These are phyloP conservation scores for Dendrocincla tyrannina DNA, from an alignment of 2,797 vertebrate species.

Conservation along the genomic window DNA sequence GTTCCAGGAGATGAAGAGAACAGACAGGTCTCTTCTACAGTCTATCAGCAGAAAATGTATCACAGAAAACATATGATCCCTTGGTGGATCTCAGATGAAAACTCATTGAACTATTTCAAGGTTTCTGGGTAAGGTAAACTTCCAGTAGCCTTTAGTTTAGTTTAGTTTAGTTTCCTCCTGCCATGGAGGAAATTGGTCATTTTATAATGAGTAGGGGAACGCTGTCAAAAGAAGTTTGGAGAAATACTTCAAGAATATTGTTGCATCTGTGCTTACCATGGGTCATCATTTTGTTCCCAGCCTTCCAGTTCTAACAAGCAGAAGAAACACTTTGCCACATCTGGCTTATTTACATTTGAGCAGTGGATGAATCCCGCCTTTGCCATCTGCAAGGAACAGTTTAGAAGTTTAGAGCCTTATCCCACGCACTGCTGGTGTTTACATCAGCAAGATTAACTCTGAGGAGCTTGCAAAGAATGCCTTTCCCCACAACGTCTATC, in stretches of 20 bases:
- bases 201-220: background rate
- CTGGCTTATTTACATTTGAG: slow-evolving; percentile 77
- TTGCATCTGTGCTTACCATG: slow-evolving; percentile 66
- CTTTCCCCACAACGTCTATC: background rate
- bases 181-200: background rate
- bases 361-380: slow-evolving; percentile 83
- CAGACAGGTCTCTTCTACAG: background rate
- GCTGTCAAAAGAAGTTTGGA: background rate
- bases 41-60: background rate
- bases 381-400: slow-evolving; percentile 78
- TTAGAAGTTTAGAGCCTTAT: background rate
- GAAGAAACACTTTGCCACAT: slow-evolving; percentile 83
- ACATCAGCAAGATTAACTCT: background rate
- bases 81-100: background rate
- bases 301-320: slow-evolving; percentile 85
- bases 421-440: rapidly evolving
- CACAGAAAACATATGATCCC: background rate
- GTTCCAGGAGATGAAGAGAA: background rate
- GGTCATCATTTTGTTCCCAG: slow-evolving; percentile 85
- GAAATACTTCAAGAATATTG: background rate
- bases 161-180: too few species aligned
- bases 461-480: background rate
- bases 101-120: background rate
- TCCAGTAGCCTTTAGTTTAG: background rate
- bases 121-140: background rate